Evolutionary conservation across 1,140 invertebrate species (phyloP), one percentile per base, ranked within the genome.

Genomic region (Aplysia californica): DNA sequence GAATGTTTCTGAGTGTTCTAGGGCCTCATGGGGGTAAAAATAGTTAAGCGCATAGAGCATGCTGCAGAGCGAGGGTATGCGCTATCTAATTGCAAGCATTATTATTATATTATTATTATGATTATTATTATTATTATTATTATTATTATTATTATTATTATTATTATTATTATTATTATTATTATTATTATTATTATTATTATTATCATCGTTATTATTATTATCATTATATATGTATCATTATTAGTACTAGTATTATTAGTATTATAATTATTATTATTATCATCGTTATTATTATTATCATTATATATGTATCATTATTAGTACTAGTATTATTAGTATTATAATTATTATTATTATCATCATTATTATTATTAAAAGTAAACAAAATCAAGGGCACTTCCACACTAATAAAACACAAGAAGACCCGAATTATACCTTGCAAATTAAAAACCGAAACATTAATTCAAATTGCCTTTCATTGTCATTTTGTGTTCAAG

Each of bases 81-180:
- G n/a, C n/a, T n/a, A n/a, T n/a, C n/a, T n/a, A n/a, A n/a, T n/a
- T n/a, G n/a, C n/a, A n/a, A n/a, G n/a, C n/a, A n/a, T n/a, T n/a
- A n/a, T n/a, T n/a, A n/a, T n/a, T n/a, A n/a, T n/a, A n/a, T n/a
- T n/a, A n/a, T n/a, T n/a, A n/a, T n/a, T n/a, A n/a, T n/a, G n/a
- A n/a, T n/a, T n/a, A n/a, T n/a, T n/a, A n/a, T n/a, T n/a, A n/a
- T n/a, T n/a, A n/a, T n/a, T n/a, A n/a, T n/a, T n/a, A 18, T 61
- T 26, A 26, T 18, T 61, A 61, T 61, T 61, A 26, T 10, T 18
- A 10, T 26, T 61, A 61, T 26, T 61, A 61, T 26, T 61, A 61
- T 61, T 61, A 61, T 26, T 61, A 61, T 26, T 61, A 61, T 26
- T 61, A 61, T 61, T 61, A 61, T 26, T 61, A 61, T 26, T 61